A percentile compares a stretch with the other conserved stretches of the same genome.
Evolutionary conservation across 2,888 invertebrate genomes (phyloP).

Genomic region (Cylindroiulus punctatus): DNA sequence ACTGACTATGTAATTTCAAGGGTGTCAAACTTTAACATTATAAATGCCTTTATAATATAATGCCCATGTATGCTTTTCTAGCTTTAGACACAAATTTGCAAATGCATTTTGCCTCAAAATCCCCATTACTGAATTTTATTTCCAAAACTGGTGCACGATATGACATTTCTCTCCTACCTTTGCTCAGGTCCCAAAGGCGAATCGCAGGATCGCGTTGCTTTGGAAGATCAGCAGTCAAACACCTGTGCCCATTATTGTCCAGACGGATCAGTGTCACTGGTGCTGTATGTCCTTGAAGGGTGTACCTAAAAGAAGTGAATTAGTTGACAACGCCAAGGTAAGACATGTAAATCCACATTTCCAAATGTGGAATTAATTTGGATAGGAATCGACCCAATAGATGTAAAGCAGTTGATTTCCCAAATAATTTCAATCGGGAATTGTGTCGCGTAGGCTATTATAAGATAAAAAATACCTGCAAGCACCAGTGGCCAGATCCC

Average conservation of each 20-base stretch:
- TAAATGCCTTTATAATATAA: too few species aligned
- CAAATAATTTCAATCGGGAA: background rate
- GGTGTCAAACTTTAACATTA: too few species aligned
- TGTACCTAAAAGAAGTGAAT: slow-evolving; percentile 67
- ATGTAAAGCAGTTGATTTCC: background rate
- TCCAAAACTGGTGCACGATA: background rate
- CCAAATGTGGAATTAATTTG: background rate
- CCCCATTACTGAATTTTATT: background rate
- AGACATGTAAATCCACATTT: background rate
- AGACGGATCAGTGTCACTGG: slow-evolving; percentile 79
- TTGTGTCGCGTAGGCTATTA: too few species aligned
- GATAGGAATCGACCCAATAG: background rate
- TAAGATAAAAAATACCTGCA: slow-evolving; percentile 61
- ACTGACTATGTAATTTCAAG: too few species aligned
- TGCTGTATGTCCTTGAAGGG: slow-evolving; percentile 80
- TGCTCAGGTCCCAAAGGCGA: slow-evolving; percentile 82
- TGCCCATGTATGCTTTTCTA: background rate
- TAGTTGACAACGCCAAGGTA: background rate
- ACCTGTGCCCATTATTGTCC: slow-evolving; percentile 77
- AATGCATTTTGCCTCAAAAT: background rate
- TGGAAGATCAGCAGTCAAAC: slow-evolving; percentile 77
- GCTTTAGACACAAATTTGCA: background rate
- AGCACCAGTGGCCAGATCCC: slow-evolving; percentile 84
- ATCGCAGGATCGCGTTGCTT: slow-evolving; percentile 79
- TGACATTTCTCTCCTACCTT: slow-evolving; percentile 70